Conservation (phyloP, 92 coral and sea anemone species). For the Umimayanthus chanpuru region DNA sequence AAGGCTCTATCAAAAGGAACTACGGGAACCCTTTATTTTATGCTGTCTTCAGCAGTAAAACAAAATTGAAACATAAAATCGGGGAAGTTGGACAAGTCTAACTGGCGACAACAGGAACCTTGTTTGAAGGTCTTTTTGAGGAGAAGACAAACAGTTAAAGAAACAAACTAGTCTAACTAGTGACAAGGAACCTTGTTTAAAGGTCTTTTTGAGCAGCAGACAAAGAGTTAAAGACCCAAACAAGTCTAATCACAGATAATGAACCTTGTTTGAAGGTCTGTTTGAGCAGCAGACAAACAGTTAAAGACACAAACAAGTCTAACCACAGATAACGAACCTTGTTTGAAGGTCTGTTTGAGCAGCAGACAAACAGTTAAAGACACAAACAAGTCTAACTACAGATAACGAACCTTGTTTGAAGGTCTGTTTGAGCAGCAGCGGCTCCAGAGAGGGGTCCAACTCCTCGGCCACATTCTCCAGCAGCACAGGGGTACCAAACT, state of each 20-base stretch:
- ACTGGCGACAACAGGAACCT: background rate
- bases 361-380: background rate
- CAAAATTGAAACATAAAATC: slow-evolving; percentile 76
- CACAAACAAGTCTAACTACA: background rate
- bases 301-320: too few species aligned
- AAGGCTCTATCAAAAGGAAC: too few species aligned
- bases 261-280: background rate
- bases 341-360: background rate
- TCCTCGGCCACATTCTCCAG: slow-evolving; percentile 99
- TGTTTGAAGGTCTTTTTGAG: background rate
- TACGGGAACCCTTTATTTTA: slow-evolving; percentile 3
- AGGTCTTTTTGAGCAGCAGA: slow-evolving; percentile 90
- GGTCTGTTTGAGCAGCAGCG: slow-evolving; percentile 92
- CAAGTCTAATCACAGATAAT: too few species aligned
- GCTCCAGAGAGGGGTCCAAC: slow-evolving; percentile 96
- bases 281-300: slow-evolving; percentile 30
- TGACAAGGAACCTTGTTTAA: slow-evolving; percentile 82
- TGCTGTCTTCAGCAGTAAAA: slow-evolving; percentile 86
- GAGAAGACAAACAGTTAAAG: background rate
- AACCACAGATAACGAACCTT: too few species aligned
- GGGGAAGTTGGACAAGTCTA: background rate
- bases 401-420: slow-evolving; percentile 86
- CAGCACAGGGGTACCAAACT: slow-evolving; percentile 98
- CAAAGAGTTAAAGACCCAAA: too few species aligned
- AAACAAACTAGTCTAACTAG: background rate